Evolutionary conservation across 2,797 vertebrate species (phyloP).

Genomic region (Bufotes viridis): DNA sequence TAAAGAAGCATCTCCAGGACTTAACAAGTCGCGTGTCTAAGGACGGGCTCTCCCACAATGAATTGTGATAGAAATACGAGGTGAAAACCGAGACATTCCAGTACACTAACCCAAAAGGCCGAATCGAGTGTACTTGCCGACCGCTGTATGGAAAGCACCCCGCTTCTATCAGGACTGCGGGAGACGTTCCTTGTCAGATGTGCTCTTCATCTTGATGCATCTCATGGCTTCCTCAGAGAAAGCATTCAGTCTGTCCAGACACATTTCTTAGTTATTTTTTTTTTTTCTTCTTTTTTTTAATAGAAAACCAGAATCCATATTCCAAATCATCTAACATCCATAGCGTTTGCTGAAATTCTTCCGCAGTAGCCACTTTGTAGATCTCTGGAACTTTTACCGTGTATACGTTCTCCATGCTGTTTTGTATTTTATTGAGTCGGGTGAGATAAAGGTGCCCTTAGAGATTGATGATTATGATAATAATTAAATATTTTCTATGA

Average conservation of each 20-base stretch:
- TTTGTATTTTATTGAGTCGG: conserved; percentile 6
- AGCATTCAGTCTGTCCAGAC: background rate
- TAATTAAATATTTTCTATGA: conserved; percentile 46
- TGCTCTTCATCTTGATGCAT: background rate
- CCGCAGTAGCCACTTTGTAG: background rate
- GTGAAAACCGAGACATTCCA: background rate
- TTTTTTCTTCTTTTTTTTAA: background rate
- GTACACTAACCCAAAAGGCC: background rate
- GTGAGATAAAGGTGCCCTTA: background rate
- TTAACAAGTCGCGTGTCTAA: conserved; percentile 87
- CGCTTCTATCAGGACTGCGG: background rate
- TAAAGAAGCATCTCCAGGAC: conserved; percentile 97
- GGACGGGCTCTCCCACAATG: conserved; percentile 88
- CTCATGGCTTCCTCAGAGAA: background rate
- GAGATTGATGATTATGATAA: conserved; percentile 27
- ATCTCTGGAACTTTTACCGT: background rate
- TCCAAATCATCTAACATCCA: background rate
- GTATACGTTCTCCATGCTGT: background rate
- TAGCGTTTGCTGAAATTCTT: background rate
- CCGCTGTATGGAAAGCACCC: background rate
- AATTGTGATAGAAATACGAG: conserved; percentile 78
- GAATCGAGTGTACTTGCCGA: background rate
- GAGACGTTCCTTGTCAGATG: background rate
- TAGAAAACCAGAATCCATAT: background rate
- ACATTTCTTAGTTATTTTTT: background rate